Base-by-base conservation (phyloP, 2,888 invertebrate species). In the Diadromus collaris region DNA sequence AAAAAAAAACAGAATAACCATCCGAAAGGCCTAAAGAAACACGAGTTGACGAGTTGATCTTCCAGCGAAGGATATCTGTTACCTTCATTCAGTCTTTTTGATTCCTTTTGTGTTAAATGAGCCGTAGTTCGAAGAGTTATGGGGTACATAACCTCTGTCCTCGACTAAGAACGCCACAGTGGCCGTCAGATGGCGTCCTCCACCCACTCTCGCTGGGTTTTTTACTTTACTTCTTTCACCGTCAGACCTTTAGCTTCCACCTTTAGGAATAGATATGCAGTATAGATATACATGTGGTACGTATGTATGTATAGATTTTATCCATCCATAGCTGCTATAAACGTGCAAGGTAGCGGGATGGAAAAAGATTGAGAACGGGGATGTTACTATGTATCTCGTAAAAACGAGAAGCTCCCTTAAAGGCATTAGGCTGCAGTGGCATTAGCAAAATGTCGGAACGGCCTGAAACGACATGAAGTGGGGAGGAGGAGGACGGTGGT, bases 371-470 rank as follows among this genome's bases (percentile, higher is more conserved):
- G 60, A 44, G 78, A 32, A 58, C 48, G 76, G 65, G 72, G 54
- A 69, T 60, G 64, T 67, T 65, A 73, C 54, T 48, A 76, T 69
- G 85, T 86, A 85, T 83, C 85, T 87, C 87, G 85, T 88, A 87
- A 88, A 88, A 86, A 86, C 78, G 54, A 27, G 54, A 56, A 83
- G 60, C 69, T 60, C 83, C 85, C 85, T 87, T 85, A 85, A 83
- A 83, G 86, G 85, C 83, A 81, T 80, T 80, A 83, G 82, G 78
- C 80, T 83, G 73, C 82, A 84, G 82, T 86, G 88, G 86, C 88
- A 89, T 89, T 89, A 89, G 86, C 87, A 85, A 89, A 89, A 89
- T 89, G 88, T 86, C 88, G 86, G 79, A 84, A 85, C 82, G 79
- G 74, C 76, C 76, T 77, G 82, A 83, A 79, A 83, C 76, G 80